These are phyloP conservation scores for Pterocles orientalis DNA, from an alignment of 2,113 vertebrate genomes.

Conservation along the genomic window DNA sequence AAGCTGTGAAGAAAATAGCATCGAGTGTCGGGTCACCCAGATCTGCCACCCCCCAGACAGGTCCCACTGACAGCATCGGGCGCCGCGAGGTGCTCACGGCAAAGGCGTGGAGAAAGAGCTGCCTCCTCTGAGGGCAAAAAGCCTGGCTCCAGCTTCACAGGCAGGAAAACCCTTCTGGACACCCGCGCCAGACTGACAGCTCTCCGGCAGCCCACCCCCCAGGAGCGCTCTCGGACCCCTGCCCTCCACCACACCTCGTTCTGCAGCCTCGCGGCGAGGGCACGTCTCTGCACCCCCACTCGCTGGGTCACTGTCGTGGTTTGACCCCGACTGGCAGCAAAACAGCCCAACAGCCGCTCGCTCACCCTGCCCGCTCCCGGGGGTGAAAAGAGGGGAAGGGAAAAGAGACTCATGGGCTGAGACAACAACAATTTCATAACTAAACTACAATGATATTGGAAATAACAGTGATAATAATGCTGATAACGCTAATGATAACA, in stretches of 20 bases:
- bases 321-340: too few relatives aligned
- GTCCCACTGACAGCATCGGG: not conserved
- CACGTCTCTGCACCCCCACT: rapidly evolving
- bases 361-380: too few relatives aligned
- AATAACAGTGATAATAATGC: too few relatives aligned
- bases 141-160: not conserved
- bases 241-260: not conserved
- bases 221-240: rapidly evolving
- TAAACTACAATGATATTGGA: too few relatives aligned
- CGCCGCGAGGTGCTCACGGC: not conserved
- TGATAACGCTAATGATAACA: too few relatives aligned
- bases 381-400: too few relatives aligned
- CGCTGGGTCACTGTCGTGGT: too few relatives aligned
- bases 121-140: not conserved
- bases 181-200: rapidly evolving
- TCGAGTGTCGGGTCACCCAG: not conserved
- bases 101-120: not conserved
- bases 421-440: too few relatives aligned
- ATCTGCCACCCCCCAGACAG: not conserved
- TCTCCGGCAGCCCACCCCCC: rapidly evolving
- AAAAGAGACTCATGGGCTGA: too few relatives aligned
- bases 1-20: not conserved
- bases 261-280: not conserved
- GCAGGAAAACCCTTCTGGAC: not conserved
- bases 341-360: too few relatives aligned